Evolutionary conservation across 2,113 vertebrate species (phyloP).

Genomic region (Strigops habroptila): DNA sequence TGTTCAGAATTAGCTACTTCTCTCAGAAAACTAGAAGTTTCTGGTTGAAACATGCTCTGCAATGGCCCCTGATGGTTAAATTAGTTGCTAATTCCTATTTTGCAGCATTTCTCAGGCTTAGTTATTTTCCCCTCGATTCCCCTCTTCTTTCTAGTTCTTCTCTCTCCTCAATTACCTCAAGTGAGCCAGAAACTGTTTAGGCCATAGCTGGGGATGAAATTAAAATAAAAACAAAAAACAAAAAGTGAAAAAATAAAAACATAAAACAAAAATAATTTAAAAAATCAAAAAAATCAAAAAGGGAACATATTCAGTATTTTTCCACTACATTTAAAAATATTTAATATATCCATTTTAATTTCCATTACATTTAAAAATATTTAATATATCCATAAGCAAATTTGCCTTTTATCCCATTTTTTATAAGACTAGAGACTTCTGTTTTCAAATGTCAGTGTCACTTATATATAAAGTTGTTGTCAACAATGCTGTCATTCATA

Average conservation of each 20-base stretch:
- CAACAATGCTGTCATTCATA: not conserved
- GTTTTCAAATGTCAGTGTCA: not conserved
- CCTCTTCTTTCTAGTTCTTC: not conserved
- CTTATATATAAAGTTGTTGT: not conserved
- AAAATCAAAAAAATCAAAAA: too few species aligned
- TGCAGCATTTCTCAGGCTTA: not conserved
- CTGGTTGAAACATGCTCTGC: not conserved
- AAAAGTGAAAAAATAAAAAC: not conserved
- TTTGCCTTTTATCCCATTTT: not conserved
- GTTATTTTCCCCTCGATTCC: not conserved
- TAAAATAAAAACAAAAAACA: not conserved
- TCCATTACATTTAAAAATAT: not conserved
- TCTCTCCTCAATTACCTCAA: not conserved
- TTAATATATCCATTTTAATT: not conserved
- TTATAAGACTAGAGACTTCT: not conserved
- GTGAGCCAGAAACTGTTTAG: not conserved
- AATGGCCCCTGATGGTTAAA: not conserved
- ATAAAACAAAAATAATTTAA: too few species aligned
- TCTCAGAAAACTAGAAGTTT: not conserved
- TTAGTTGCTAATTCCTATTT: not conserved
- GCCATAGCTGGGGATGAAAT: not conserved
- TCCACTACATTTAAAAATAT: not conserved
- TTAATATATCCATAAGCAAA: not conserved
- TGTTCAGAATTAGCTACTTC: not conserved
- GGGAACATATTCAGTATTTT: not conserved